Evolutionary conservation across 2,888 invertebrate species (phyloP).

Genomic region (Ormyrus thymus): DNA sequence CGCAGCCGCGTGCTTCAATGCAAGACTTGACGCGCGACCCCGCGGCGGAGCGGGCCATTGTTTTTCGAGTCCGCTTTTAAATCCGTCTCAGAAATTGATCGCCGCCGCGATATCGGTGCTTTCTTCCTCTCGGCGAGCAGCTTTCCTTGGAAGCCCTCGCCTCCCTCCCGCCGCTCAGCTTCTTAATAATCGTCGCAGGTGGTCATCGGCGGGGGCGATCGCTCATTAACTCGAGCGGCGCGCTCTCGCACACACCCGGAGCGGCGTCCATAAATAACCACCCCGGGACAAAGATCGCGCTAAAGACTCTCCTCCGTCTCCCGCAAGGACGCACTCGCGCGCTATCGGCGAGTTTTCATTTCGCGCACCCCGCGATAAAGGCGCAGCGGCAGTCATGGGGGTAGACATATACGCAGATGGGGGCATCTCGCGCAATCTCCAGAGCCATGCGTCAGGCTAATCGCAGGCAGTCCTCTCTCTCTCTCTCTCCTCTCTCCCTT

Average conservation of each 20-base stretch:
- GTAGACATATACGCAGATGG: conserved; percentile 60
- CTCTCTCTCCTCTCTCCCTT: conserved; percentile 45
- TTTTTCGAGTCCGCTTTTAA: too few relatives aligned
- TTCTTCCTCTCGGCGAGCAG: not conserved
- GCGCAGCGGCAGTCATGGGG: conserved; percentile 49
- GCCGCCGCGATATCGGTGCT: too few relatives aligned
- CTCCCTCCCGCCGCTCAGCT: not conserved
- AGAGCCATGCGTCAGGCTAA: conserved; percentile 68
- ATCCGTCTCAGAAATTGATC: too few relatives aligned
- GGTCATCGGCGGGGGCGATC: conserved; percentile 52
- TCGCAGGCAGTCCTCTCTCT: conserved; percentile 60
- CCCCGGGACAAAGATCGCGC: conserved; percentile 14
- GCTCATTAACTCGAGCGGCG: conserved; percentile 45
- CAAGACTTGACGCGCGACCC: too few relatives aligned
- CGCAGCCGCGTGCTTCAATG: not conserved
- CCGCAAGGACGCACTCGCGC: not conserved
- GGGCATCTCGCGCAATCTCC: conserved; percentile 63
- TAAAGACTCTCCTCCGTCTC: conserved; percentile 1
- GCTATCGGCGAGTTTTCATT: conserved; percentile 32
- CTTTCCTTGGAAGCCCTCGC: too few relatives aligned
- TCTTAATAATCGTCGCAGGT: conserved; percentile 52
- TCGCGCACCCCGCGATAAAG: conserved; percentile 18
- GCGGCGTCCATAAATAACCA: conserved; percentile 45
- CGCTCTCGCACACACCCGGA: conserved; percentile 1
- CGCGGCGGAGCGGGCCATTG: too few relatives aligned